phyloP scores from a whole-genome alignment of 2,113 vertebrate genomes.

The Pygoscelis antarcticus region DNA sequence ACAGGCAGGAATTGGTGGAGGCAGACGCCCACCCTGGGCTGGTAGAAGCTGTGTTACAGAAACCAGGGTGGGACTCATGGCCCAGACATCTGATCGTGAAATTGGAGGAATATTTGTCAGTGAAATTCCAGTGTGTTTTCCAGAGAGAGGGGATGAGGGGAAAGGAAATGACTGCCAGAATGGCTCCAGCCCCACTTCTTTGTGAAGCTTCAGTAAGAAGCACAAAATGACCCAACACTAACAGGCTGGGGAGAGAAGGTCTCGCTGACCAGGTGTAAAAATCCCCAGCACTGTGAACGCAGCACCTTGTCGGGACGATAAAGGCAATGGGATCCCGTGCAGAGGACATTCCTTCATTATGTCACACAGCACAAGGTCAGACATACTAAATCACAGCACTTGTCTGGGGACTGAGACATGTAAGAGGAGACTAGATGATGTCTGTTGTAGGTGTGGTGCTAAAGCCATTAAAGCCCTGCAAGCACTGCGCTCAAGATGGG shows the following conservation, averaged over 20 bases:
- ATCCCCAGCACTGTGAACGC: rapidly evolving
- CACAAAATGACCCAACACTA: not conserved
- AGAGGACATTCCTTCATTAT: not conserved
- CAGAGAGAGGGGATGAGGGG: not conserved
- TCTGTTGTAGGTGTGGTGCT: conserved; percentile 28
- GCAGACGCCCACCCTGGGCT: not conserved
- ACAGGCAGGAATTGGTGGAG: not conserved
- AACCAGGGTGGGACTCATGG: not conserved
- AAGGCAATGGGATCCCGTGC: not conserved
- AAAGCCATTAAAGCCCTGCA: conserved; percentile 19
- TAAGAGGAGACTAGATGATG: conserved; percentile 18
- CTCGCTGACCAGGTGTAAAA: not conserved
- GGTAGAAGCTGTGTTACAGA: not conserved
- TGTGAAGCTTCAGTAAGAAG: not conserved
- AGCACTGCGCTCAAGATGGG: rapidly evolving
- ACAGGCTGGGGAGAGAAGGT: not conserved
- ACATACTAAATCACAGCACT: not conserved
- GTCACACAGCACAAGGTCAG: not conserved
- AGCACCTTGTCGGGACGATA: not conserved
- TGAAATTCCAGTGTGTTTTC: conserved; percentile 50
- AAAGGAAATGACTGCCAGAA: conserved; percentile 21
- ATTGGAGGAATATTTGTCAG: conserved; percentile 35
- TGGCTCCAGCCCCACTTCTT: not conserved
- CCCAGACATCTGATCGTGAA: conserved; percentile 38
- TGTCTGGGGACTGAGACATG: not conserved